Evolutionary conservation across 1,140 invertebrate species (phyloP).

Genomic region (Steinernema khuongi): DNA sequence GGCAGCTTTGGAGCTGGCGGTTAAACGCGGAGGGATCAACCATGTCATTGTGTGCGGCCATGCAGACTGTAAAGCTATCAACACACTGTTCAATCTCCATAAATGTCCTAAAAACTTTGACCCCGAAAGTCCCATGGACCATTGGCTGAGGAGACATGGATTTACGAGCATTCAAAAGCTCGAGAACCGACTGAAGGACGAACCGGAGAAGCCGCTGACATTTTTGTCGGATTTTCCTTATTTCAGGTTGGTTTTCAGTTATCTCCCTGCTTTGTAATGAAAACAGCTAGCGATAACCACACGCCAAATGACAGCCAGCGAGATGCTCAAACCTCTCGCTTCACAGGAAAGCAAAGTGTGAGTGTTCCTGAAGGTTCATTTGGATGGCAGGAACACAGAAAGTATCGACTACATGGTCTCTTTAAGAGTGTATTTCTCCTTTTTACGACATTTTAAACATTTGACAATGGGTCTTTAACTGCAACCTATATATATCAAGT

Average conservation of each 20-base stretch:
- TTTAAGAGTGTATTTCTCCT: too few relatives aligned
- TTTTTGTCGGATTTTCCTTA: conserved; percentile 51
- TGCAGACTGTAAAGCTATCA: conserved; percentile 95
- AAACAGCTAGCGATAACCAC: too few relatives aligned
- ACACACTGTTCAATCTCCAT: conserved; percentile 76
- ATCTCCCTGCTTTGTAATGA: not conserved
- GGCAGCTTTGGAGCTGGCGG: conserved; percentile 84
- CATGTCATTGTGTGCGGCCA: conserved; percentile 93
- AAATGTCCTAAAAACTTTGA: conserved; percentile 73
- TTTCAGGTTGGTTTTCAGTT: conserved; percentile 39
- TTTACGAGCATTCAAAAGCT: conserved; percentile 75
- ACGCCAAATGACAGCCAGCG: too few relatives aligned
- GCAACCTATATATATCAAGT: too few relatives aligned
- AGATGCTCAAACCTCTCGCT: too few relatives aligned
- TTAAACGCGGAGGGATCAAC: conserved; percentile 81
- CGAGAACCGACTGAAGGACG: conserved; percentile 66
- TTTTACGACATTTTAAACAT: too few relatives aligned
- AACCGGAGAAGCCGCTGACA: conserved; percentile 28
- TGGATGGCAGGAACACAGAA: too few relatives aligned
- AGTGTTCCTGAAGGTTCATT: too few relatives aligned
- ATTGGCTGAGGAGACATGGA: conserved; percentile 84
- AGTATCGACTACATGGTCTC: too few relatives aligned
- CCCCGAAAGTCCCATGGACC: conserved; percentile 76
- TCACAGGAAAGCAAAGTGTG: too few relatives aligned
- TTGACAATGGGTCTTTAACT: not conserved